Evolutionary conservation across 2,888 invertebrate species (phyloP).

Genomic region (Xylota sylvarum): DNA sequence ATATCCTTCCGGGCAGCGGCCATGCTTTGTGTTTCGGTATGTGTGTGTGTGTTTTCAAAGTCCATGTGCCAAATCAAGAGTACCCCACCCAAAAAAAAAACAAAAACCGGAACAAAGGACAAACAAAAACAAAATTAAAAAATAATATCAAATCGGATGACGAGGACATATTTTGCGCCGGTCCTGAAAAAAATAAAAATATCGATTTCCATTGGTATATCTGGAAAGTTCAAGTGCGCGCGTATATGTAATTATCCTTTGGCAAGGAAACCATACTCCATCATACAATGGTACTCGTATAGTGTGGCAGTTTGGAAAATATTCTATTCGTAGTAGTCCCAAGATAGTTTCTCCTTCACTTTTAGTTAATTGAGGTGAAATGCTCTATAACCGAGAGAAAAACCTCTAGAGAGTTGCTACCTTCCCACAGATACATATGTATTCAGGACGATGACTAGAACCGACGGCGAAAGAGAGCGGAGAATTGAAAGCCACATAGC

Average conservation of each 20-base stretch:
- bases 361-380: conserved; percentile 66
- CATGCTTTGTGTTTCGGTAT: neutral
- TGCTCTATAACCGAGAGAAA: conserved; percentile 29
- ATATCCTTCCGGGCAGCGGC: conserved; percentile 17
- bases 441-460: too few species aligned
- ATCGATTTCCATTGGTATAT: conserved; percentile 60
- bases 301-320: conserved; percentile 42
- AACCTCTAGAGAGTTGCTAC: conserved; percentile 28
- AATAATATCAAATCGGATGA: conserved; percentile 26
- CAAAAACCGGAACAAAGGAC: neutral
- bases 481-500: conserved; percentile 21
- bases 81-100: neutral
- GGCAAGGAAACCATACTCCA: conserved; percentile 34
- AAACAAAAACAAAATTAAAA: conserved; percentile 17
- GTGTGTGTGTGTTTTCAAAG: neutral
- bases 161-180: conserved; percentile 33
- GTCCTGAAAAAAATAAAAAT: neutral
- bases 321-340: conserved; percentile 11
- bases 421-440: conserved; percentile 7
- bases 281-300: conserved; percentile 29
- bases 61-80: conserved; percentile 34
- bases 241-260: conserved; percentile 36
- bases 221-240: conserved; percentile 58
- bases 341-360: conserved; percentile 47
- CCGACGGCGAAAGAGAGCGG: neutral